Percentiles rank a stretch among this genome's conserved stretches.
Conservation (phyloP, 30 jellyfish, hydroid and myxozoan species). For the Aurelia coerulea region DNA sequence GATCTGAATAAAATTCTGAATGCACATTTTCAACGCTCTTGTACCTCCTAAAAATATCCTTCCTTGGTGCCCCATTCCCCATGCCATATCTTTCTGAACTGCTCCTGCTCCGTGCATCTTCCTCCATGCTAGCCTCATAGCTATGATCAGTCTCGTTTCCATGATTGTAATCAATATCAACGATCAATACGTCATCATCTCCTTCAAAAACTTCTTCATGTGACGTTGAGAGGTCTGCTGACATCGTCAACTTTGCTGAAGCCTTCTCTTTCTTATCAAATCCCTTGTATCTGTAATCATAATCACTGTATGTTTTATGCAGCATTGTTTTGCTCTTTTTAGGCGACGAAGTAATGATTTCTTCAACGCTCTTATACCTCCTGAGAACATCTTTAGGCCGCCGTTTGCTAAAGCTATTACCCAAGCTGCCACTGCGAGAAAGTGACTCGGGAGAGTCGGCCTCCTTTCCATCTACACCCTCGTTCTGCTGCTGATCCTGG, state of each 20-base stretch:
- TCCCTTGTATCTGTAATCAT: conserved; percentile 29
- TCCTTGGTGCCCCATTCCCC: neutral
- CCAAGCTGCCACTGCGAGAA: conserved; percentile 21
- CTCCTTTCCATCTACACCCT: conserved; percentile 4
- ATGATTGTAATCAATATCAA: conserved; percentile 33
- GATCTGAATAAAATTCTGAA: neutral
- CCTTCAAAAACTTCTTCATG: conserved; percentile 36
- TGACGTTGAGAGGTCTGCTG: conserved; percentile 44
- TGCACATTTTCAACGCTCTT: conserved; percentile 33
- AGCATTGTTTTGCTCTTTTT: neutral
- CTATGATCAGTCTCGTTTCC: neutral
- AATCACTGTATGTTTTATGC: conserved; percentile 37
- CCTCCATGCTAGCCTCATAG: conserved; percentile 12
- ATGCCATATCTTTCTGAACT: conserved; percentile 2
- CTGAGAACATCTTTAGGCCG: conserved; percentile 42
- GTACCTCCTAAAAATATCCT: neutral
- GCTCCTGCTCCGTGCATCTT: neutral
- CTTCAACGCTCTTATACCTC: conserved; percentile 54
- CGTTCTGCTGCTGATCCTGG: neutral
- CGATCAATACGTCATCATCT: conserved; percentile 35
- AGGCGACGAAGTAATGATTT: conserved; percentile 37
- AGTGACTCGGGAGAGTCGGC: conserved; percentile 39
- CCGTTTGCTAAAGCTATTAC: conserved; percentile 12
- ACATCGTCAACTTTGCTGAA: conserved; percentile 9
- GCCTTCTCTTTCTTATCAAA: conserved; percentile 6